A percentile compares a stretch with the other conserved stretches of the same genome.
Evolutionary conservation across 2,797 vertebrate species (phyloP).

Genomic region (Sylvia borin): DNA sequence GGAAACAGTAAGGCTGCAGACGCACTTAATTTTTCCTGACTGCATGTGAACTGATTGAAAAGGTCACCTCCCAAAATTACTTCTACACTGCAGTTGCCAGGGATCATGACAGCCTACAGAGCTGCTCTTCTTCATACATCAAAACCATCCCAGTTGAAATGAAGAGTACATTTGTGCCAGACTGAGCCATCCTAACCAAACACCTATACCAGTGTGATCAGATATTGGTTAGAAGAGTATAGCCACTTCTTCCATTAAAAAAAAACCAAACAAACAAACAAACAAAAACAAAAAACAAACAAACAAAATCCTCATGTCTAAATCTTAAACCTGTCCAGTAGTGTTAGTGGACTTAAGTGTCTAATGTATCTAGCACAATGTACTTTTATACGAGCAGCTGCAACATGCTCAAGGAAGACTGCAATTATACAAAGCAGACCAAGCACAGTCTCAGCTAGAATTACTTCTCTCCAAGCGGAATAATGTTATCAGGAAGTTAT

Average conservation of each 20-base stretch:
- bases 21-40: neutral
- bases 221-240: neutral
- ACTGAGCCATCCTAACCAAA: neutral
- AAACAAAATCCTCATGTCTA: accelerated
- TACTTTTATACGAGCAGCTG: neutral
- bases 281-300: no score
- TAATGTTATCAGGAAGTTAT: neutral
- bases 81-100: neutral
- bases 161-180: neutral
- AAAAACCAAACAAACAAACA: neutral
- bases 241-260: neutral
- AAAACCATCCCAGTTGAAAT: neutral
- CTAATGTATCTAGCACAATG: neutral
- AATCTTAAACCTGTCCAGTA: neutral
- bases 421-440: neutral
- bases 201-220: neutral
- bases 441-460: neutral
- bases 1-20: neutral
- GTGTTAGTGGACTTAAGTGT: neutral
- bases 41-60: neutral
- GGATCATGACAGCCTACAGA: neutral
- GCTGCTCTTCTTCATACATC: neutral
- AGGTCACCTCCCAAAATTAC: neutral
- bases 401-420: neutral
- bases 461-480: neutral